Conservation (phyloP, 2,888 invertebrate genomes). For the Ernsta delagoae region DNA sequence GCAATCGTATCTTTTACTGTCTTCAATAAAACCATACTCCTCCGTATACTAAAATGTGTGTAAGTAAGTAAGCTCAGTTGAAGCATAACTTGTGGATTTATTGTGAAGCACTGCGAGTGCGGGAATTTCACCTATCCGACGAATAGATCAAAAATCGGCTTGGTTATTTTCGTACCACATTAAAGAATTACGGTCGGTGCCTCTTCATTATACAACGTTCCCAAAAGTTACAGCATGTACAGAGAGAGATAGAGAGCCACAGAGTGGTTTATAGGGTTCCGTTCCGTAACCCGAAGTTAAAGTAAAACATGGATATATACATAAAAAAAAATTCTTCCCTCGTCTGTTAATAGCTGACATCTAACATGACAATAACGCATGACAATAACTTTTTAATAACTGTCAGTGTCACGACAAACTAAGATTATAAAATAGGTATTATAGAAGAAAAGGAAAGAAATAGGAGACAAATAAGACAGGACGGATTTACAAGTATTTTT, state of each 20-base stretch:
- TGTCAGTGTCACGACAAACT: too few relatives aligned
- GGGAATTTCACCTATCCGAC: slow-evolving; percentile 29
- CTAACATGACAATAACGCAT: too few relatives aligned
- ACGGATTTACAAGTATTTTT: neutral
- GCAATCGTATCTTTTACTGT: slow-evolving; percentile 1
- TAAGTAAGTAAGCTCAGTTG: neutral
- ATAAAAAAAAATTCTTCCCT: too few relatives aligned
- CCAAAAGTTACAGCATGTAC: slow-evolving; percentile 14
- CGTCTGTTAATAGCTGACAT: too few relatives aligned
- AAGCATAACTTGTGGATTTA: slow-evolving; percentile 1
- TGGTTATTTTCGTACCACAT: slow-evolving; percentile 29
- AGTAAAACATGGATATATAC: too few relatives aligned
- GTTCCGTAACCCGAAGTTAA: neutral
- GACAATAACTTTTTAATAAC: too few relatives aligned
- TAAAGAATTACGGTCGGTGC: slow-evolving; percentile 29
- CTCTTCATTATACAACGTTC: slow-evolving; percentile 28
- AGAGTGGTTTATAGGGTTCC: slow-evolving; percentile 8
- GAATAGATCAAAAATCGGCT: slow-evolving; percentile 33
- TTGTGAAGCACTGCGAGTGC: neutral
- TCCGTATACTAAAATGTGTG: neutral
- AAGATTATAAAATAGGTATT: too few relatives aligned
- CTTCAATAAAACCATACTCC: neutral
- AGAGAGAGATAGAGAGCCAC: neutral
- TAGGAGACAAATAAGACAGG: neutral
- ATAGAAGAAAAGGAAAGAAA: too few relatives aligned